Conservation (phyloP, 2,888 invertebrate species). For the Scelioninae gen. 2 region DNA sequence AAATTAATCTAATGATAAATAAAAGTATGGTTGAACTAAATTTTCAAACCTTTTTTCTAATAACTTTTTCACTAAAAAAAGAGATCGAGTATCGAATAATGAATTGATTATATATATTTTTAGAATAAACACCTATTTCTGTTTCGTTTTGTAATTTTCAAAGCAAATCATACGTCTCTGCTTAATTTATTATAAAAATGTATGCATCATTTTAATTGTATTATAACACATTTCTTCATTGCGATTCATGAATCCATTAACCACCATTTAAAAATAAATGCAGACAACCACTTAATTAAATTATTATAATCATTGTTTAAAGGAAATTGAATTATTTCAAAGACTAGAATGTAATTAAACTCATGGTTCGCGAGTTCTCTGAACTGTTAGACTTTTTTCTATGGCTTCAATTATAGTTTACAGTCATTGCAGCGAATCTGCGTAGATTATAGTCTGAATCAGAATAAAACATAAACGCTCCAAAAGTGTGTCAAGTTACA, state of each 20-base stretch:
- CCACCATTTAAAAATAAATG: conserved; percentile 27
- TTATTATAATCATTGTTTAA: conserved; percentile 36
- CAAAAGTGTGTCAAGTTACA: conserved; percentile 57
- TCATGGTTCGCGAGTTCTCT: conserved; percentile 55
- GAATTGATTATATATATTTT: too few relatives aligned
- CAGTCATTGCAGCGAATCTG: conserved; percentile 52
- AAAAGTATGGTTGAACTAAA: too few relatives aligned
- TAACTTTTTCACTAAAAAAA: too few relatives aligned
- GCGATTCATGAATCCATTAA: too few relatives aligned
- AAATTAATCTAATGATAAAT: too few relatives aligned
- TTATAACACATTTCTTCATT: conserved; percentile 15
- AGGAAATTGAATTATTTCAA: conserved; percentile 51
- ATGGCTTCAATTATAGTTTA: conserved; percentile 49
- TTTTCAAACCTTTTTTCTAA: too few relatives aligned
- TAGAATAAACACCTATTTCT: too few relatives aligned
- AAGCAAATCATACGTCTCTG: too few relatives aligned
- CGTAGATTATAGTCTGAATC: conserved; percentile 48
- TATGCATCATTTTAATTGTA: conserved; percentile 17
- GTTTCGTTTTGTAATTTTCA: too few relatives aligned
- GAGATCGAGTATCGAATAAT: too few relatives aligned
- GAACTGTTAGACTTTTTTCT: conserved; percentile 55
- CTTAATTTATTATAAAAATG: too few relatives aligned
- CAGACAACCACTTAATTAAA: conserved; percentile 41
- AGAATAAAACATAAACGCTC: conserved; percentile 56
- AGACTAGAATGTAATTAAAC: conserved; percentile 53